Base-by-base conservation (phyloP, 2,888 invertebrate genomes). In the Megaustenia siamemsis region DNA sequence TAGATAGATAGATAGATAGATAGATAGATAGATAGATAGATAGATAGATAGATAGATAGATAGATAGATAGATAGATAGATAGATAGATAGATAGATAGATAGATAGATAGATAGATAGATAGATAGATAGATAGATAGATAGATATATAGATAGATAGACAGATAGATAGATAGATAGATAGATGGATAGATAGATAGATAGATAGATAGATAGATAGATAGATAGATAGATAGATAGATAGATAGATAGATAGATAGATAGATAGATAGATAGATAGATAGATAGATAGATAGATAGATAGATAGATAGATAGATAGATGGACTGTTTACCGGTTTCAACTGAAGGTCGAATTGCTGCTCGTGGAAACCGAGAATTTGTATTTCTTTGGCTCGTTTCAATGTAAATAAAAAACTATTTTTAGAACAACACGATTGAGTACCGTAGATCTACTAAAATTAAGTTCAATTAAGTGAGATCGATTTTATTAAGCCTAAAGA, bases 41-140 rank as follows among this genome's bases (percentile, higher is more conserved):
- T n/a, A 63, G 63, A 21, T n/a, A 63, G 63, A 63, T n/a, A 63
- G 63, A 63, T n/a, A 63, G 63, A 63, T n/a, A 63, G 63, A 63
- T n/a, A 63, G 63, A 63, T n/a, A 63, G 63, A 63, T n/a, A 63
- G n/a, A 63, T 63, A 63, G n/a, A 63, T 63, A 63, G n/a, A 63
- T 63, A 63, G n/a, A 63, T 63, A 63, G n/a, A 63, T 63, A 63
- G n/a, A 63, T 63, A 63, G n/a, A 63, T 63, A 63, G n/a, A 63
- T 63, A 63, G n/a, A 63, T 63, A 63, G n/a, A 63, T 63, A 63
- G n/a, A 63, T 63, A 63, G n/a, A 63, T 63, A 63, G n/a, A 63
- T 63, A 63, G n/a, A 63, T 63, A 63, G 10, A 56, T 56, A 12
- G 56, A 56, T 56, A 12, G 56, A 56, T 56, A 12, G 56, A 63